Base-by-base conservation (phyloP, 1,140 invertebrate species). In the Bombus sibiricus region DNA sequence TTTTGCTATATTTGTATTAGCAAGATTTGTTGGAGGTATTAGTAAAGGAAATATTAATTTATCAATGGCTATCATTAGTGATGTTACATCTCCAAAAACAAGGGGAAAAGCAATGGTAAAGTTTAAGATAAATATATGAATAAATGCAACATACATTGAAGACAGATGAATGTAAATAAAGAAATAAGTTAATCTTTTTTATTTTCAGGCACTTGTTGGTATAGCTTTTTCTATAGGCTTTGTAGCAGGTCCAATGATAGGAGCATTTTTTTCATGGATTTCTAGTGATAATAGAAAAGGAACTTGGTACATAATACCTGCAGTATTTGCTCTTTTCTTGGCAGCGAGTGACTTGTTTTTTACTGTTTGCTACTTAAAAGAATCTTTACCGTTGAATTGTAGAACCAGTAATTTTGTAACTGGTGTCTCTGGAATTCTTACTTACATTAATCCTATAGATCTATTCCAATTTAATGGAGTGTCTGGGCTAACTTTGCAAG, bases 221-320 rank as follows among this genome's bases (percentile, higher is more conserved):
- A 97, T 99, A 91, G 98, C 99, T 10, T 99, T 99, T 96, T 99
- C 99, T 1, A 95, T 99, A 81, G 99, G 99, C 28, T 99, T 99
- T 95, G 98, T 99, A 87, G 95, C 99, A 86, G 99, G 99, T 1
- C 99, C 99, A 39, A 96, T 98, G 92, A 98, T 99, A 92, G 99
- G 99, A 34, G 99, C 99, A 18, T 95, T 97, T 91, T 99, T 99
- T 95, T 97, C 98, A 4, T 96, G 96, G 88, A 97, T 96, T 94
- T 97, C 97, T 2, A 92, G 94, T 78, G 86, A 95, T 94, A 93
- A 96, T 92, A 95, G 95, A 75, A 95, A 95, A 66, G 96, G 96
- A 47, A 93, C 96, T 15, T 99, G 98, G 97, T 99, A 97, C 90
- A 95, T 97, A 69, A 94, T 97, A 68, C 99, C 99, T 64, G 99